Evolutionary conservation across 2,797 vertebrate genomes (phyloP).

Genomic region (Linurgus olivaceus): DNA sequence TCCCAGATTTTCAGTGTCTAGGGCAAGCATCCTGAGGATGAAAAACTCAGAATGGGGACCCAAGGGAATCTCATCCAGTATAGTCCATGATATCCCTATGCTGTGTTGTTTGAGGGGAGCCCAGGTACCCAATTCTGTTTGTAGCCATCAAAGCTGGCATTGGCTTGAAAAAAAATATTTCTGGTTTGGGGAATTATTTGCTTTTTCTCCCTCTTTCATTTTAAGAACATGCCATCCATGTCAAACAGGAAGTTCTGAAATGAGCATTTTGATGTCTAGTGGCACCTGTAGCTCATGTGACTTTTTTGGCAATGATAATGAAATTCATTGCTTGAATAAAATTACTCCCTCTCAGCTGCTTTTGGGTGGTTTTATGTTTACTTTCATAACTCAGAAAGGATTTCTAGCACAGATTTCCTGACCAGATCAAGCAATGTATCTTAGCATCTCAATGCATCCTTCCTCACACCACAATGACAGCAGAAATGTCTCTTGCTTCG

Average conservation of each 20-base stretch:
- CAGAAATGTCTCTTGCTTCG: neutral
- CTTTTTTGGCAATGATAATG: neutral
- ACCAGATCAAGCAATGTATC: neutral
- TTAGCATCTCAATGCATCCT: neutral
- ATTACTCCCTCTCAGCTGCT: neutral
- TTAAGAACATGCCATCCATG: accelerated
- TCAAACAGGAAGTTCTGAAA: neutral
- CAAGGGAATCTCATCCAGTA: neutral
- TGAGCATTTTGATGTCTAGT: neutral
- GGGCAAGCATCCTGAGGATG: neutral
- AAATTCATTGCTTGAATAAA: neutral
- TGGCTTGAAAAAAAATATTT: neutral
- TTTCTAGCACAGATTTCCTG: neutral
- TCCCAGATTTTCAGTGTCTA: neutral
- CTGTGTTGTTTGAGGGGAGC: neutral
- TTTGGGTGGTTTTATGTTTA: neutral
- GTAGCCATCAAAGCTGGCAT: neutral
- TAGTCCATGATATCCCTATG: accelerated
- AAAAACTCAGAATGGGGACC: neutral
- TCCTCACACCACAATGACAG: neutral
- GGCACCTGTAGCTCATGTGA: neutral
- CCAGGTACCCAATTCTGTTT: neutral
- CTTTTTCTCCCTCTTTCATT: neutral
- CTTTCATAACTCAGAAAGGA: neutral
- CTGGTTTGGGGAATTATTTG: neutral